These are phyloP conservation scores for Catamblyrhynchus diadema DNA, from an alignment of 2,797 vertebrate genomes.

Conservation along the genomic window DNA sequence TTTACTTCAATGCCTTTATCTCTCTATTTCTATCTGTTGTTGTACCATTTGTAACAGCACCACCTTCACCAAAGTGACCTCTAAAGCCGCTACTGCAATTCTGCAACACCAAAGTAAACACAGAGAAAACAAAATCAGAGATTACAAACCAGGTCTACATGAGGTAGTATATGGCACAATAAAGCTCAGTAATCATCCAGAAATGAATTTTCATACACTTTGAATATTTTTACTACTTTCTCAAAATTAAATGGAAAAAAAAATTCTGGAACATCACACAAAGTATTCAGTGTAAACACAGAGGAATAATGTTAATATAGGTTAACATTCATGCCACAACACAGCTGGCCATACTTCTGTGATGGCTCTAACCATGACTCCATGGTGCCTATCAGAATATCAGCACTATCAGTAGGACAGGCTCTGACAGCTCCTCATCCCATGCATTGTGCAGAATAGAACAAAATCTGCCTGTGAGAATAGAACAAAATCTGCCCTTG, in stretches of 20 bases:
- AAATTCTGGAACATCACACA: background rate
- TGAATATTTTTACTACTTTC: background rate
- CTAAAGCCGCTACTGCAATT: background rate
- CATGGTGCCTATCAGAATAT: background rate
- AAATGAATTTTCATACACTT: background rate
- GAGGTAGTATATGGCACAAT: background rate
- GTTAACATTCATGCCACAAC: background rate
- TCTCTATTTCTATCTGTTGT: background rate
- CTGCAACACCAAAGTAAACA: background rate
- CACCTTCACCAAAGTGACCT: background rate
- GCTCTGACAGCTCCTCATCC: background rate
- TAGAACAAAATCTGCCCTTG: background rate
- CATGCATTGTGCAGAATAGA: background rate
- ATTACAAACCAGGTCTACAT: background rate
- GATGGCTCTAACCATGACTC: background rate
- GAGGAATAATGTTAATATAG: background rate
- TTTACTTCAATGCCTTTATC: background rate
- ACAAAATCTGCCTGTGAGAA: background rate
- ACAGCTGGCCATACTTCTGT: background rate
- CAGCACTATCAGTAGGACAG: accelerated
- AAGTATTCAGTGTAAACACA: background rate
- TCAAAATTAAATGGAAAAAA: background rate
- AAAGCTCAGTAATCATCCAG: background rate
- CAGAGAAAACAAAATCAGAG: background rate
- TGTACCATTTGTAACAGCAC: background rate